Evolutionary conservation across 2,113 vertebrate genomes (phyloP), one percentile per base, ranked within the genome.

Genomic region (Argyrosomus japonicus): DNA sequence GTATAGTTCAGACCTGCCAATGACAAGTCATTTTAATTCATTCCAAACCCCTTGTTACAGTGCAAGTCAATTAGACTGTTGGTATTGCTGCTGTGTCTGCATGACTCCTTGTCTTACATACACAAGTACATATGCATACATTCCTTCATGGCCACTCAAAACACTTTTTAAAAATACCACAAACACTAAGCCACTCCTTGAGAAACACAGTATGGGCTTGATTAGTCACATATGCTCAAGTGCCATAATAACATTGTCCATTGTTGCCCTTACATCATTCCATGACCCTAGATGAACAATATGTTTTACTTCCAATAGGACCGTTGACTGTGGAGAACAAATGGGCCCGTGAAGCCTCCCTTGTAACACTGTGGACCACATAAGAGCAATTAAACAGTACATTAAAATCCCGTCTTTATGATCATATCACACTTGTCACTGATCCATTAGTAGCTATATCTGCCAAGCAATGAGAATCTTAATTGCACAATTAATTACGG

Each of bases 401-500:
- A 95, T 95, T 95, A 95, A 95, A 95, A 91, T 85, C 86, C 90
- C 57, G 89, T 93, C 93, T 94, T 95, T 93, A 93, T 91, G 94
- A 95, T 94, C 91, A 83, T 93, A 94, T 95, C 94, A 83, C 88
- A 91, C 90, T 95, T 93, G 93, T 95, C 94, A 90, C 81, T 87
- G 91, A 94, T 93, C 94, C 95, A 95, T 96, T 95, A 95, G 93
- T 53, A 88, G 88, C 91, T 84, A 62, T 92, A 88, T 94, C 94
- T 95, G 94, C 93, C 94, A 94, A 91, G 92, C 93, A 89, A 90
- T 91, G 92, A 93, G 90, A 90, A 91, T 94, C 91, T 95, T 95
- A 96, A 96, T 95, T 94, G 94, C 88, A 21, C 93, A 88, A 95
- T 96, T 96, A 94, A 95, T 95, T 95, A 85, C 18, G 67, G 90